Percentiles rank a stretch among this genome's conserved stretches.
These are phyloP conservation scores for Acleris literana DNA, from an alignment of 2,888 invertebrate genomes.

Conservation along the genomic window DNA sequence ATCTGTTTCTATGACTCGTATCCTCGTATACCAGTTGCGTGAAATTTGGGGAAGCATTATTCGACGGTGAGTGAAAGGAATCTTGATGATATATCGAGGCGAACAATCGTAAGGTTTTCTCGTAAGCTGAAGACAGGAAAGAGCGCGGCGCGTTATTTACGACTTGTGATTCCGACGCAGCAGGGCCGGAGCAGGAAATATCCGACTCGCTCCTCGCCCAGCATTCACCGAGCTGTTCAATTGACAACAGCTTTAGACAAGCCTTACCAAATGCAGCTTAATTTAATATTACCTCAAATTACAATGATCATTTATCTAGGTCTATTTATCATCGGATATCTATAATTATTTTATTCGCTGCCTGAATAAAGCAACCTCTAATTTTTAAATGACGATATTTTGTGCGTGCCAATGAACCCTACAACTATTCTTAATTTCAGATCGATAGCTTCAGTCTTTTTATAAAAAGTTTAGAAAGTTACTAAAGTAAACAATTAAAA, in stretches of 20 bases:
- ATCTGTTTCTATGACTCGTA: constrained; percentile 20
- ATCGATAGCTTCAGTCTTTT: no score
- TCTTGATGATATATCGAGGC: constrained; percentile 51
- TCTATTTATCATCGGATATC: no score
- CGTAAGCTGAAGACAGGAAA: constrained; percentile 69
- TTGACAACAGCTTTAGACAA: neutral
- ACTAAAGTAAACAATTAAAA: no score
- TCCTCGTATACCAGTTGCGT: constrained; percentile 7
- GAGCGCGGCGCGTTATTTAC: constrained; percentile 75
- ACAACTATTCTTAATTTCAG: no score
- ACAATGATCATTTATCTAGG: no score
- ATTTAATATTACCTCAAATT: no score
- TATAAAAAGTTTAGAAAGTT: no score
- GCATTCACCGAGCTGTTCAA: constrained; percentile 43
- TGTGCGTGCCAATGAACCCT: no score
- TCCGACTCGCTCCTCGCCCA: constrained; percentile 53
- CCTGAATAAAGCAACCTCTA: no score
- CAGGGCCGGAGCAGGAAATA: constrained; percentile 64
- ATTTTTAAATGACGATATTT: no score
- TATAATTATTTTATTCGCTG: no score
- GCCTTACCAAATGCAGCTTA: no score
- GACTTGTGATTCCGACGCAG: constrained; percentile 71
- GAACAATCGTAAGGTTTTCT: constrained; percentile 58
- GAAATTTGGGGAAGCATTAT: constrained; percentile 15
- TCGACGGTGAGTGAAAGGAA: constrained; percentile 38